Evolutionary conservation across 2,797 vertebrate genomes (phyloP).

Genomic region (Ciconia nigra): DNA sequence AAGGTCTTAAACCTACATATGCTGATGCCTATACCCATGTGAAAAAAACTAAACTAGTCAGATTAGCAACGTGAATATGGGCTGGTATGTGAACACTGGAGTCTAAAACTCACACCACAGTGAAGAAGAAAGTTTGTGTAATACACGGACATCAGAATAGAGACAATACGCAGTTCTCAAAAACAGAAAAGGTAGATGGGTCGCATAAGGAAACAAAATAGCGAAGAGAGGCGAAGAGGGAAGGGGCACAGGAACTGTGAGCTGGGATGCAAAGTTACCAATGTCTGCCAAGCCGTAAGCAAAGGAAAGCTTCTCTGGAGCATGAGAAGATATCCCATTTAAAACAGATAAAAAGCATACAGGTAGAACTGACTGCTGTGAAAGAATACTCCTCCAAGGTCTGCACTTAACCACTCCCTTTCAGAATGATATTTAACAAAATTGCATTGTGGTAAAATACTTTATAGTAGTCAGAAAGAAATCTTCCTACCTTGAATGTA

Average conservation of each 20-base stretch:
- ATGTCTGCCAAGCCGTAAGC: neutral
- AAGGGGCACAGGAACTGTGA: neutral
- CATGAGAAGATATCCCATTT: neutral
- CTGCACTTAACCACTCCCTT: neutral
- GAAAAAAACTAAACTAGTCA: neutral
- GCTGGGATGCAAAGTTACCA: neutral
- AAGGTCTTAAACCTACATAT: neutral
- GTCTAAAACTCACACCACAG: neutral
- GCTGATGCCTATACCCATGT: neutral
- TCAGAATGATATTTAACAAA: neutral
- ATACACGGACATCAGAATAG: neutral
- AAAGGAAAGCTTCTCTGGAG: neutral
- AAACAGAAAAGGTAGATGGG: neutral
- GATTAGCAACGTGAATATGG: neutral
- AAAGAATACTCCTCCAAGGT: neutral
- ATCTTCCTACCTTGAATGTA: constrained; percentile 88
- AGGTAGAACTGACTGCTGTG: neutral
- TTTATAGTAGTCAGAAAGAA: neutral
- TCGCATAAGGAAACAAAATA: neutral
- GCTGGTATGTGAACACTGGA: neutral
- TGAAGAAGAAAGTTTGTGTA: neutral
- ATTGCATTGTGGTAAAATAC: neutral
- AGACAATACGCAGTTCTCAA: neutral
- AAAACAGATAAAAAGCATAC: neutral
- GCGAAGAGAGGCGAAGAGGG: neutral